Evolutionary conservation across 2,797 vertebrate genomes (phyloP).

Genomic region (Darevskia mixta): DNA sequence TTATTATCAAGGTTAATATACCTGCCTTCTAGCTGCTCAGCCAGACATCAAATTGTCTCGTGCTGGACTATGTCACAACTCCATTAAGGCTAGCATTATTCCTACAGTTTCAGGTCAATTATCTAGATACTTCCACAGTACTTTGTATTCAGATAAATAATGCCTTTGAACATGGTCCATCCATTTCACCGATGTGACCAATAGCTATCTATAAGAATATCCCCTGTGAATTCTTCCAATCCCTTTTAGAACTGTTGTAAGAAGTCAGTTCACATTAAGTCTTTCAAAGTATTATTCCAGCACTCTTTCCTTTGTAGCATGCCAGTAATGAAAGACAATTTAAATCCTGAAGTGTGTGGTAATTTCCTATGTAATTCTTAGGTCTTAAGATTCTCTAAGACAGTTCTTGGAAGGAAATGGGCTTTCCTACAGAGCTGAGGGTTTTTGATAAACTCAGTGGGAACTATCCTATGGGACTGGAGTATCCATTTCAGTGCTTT

Average conservation of each 20-base stretch:
- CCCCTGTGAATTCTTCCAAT: no score
- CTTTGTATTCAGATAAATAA: neutral
- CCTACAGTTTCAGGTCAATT: no score
- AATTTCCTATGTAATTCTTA: neutral
- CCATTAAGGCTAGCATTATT: neutral
- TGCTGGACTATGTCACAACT: neutral
- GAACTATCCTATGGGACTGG: neutral
- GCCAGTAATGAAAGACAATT: neutral
- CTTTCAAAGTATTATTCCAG: neutral
- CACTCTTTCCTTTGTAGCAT: neutral
- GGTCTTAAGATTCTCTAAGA: neutral
- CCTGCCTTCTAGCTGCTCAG: no score
- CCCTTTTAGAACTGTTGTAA: neutral
- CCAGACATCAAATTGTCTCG: neutral
- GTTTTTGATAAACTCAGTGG: neutral
- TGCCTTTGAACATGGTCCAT: neutral
- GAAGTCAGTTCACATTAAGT: no score
- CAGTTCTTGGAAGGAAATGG: neutral
- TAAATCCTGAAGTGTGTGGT: neutral
- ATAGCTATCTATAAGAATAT: neutral
- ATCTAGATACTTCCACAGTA: neutral
- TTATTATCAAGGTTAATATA: neutral
- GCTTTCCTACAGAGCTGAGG: neutral
- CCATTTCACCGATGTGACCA: neutral
- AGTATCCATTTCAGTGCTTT: neutral